Conservation (phyloP, 2,888 invertebrate genomes). For the Terebella lapidaria region DNA sequence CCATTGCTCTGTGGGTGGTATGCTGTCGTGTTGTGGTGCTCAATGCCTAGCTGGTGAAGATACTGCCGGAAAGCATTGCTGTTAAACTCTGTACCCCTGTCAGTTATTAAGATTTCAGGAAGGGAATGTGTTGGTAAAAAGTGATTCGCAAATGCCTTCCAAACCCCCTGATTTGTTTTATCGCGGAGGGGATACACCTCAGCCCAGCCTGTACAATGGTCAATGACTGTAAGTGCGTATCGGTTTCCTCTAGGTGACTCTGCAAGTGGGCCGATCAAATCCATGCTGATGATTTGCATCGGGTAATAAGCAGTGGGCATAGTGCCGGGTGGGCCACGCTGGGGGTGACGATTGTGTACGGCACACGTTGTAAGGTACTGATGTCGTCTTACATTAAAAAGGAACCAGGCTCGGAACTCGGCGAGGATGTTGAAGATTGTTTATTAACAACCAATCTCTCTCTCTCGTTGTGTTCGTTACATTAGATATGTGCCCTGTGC, state of each 20-base stretch:
- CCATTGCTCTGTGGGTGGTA: not conserved
- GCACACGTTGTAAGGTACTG: too few relatives aligned
- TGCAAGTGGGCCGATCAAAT: conserved; percentile 4
- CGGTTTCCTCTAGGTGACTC: not conserved
- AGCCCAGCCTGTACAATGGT: not conserved
- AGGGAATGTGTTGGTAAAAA: not conserved
- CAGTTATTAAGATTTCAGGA: not conserved
- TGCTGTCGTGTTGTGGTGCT: not conserved
- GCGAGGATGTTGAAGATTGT: too few relatives aligned
- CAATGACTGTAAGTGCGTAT: too few relatives aligned
- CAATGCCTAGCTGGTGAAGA: not conserved
- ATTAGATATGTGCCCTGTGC: too few relatives aligned
- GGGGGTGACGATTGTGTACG: not conserved
- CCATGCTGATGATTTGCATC: not conserved
- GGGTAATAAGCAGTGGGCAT: not conserved
- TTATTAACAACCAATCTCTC: too few relatives aligned
- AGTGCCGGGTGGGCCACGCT: not conserved
- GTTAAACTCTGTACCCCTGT: not conserved
- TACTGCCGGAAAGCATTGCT: not conserved
- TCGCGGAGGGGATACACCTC: not conserved
- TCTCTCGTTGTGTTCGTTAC: too few relatives aligned
- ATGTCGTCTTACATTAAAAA: too few relatives aligned
- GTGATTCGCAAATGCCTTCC: not conserved
- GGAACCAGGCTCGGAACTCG: too few relatives aligned
- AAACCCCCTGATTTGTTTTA: not conserved